Base-by-base conservation (phyloP, 2,797 vertebrate species). In the Amniataba percoides region DNA sequence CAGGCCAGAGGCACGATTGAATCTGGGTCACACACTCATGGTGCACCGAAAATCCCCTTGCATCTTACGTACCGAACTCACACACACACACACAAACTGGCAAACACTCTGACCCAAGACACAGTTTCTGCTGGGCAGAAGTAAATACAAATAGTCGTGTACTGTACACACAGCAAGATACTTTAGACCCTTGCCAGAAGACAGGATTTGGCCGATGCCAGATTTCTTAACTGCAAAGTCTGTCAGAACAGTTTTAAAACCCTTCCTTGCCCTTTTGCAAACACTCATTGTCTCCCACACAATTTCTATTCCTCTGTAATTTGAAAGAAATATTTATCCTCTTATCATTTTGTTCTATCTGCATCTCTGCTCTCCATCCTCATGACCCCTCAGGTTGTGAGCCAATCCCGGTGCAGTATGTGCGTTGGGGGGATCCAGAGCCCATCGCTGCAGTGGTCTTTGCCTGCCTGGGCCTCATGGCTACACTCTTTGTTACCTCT, bases 381-480 rank as follows among this genome's bases (percentile, higher is more conserved):
- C 5, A 2, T 56, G 5, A 19, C 67, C 58, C 40, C 27, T 21
- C 74, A 99, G 98, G 97, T 53, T 99, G 98, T 91, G 96, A 97
- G 74, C 95, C 96, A 13, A 99, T 99, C 72, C 97, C 97, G 12
- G 98, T 99, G 21, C 96, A 98, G 86, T 99, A 97, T 61, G 96
- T 99, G 63, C 96, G 95, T 59, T 99, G 98, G 98, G 96, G 97
- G 1, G 97, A 99, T 83, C 98, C 98, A 0, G 98, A 99, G 77
- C 98, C 98, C 19, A 99, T 99, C n/a, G 98, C 98, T 48, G 98
- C 98, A 0, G 97, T 99, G 55, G 98, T 97, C 68, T 99, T 99
- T 43, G 93, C 98, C 87, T 99, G 98, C 87, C 94, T 99, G 1
- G 98, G 98, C 60, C 95, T 99, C 60, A 82, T 99, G 88, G 96